Evolutionary conservation across 2,113 vertebrate genomes (phyloP), one percentile per base, ranked within the genome.

Genomic region (Acrocephalus arundinaceus): DNA sequence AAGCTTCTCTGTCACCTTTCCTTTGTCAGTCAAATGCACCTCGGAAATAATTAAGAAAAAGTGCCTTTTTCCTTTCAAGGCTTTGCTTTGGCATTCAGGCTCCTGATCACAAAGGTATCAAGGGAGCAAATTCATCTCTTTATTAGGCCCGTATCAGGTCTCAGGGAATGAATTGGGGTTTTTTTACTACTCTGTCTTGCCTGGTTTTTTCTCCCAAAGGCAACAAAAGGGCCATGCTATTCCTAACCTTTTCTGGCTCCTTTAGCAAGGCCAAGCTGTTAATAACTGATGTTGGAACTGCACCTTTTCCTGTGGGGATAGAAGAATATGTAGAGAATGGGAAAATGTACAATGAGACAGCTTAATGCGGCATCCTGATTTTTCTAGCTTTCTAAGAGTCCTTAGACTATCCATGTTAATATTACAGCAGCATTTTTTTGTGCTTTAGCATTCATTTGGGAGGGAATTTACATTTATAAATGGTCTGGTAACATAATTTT

Each of bases 381-480:
- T 89, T 82, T 52, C 52, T 83, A 48, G 30, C 41, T 86, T 95
- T 90, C 76, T 72, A 27, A 57, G 57, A 55, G 79, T 76, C 57
- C 28, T 89, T 65, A 54, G 84, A 87, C 68, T 90, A 77, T 61
- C 52, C 45, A 16, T 68, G 49, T 78, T 93, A 78, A 68, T 94
- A 90, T 67, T 96, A 41, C 46, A 85, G 73, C 55, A 67, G 41
- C 65, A 72, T 93, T 75, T 90, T 65, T 46, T 80, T 92, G 54
- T 89, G 83, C 61, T 85, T 92, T 75, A 90, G 86, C 70, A 70
- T 89, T 94, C 77, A 76, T 92, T 68, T 85, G 77, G 74, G 94
- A 87, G 28, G 48, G 72, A 81, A 90, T 84, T 92, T 94, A 70
- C 81, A 58, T 94, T 81, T 96, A 83, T 71, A 79, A 94, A 85